These are phyloP conservation scores for Listrodromus nycthemerus DNA, from an alignment of 2,888 invertebrate genomes.

Conservation along the genomic window DNA sequence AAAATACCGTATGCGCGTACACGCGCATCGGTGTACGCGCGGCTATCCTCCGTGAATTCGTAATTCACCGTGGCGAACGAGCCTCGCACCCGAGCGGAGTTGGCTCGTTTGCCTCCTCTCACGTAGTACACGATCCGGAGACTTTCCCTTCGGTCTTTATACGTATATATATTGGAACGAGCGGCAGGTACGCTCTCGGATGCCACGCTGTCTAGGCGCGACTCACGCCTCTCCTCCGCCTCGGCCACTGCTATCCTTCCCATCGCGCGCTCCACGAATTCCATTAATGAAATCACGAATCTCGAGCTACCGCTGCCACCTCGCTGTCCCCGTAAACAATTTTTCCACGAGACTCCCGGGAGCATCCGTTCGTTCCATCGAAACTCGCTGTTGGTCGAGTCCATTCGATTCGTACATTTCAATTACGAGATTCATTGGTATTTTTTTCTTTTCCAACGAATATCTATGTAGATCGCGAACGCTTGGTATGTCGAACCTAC, in stretches of 20 bases:
- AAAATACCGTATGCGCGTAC: constrained; percentile 61
- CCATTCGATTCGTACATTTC: too few species aligned
- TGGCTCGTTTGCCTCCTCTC: constrained; percentile 62
- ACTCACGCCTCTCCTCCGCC: constrained; percentile 30
- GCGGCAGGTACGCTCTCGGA: constrained; percentile 54
- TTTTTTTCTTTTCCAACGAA: neutral
- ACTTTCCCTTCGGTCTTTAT: constrained; percentile 74
- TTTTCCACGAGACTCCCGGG: constrained; percentile 1
- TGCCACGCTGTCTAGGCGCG: constrained; percentile 78
- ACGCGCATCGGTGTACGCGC: constrained; percentile 46
- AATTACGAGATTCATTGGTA: too few species aligned
- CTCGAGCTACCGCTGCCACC: neutral
- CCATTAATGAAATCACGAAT: neutral
- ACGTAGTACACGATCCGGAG: constrained; percentile 37
- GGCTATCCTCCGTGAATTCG: constrained; percentile 50
- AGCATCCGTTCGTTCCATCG: too few species aligned
- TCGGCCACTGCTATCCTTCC: neutral
- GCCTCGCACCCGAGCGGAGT: constrained; percentile 32
- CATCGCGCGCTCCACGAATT: constrained; percentile 28
- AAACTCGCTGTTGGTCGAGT: too few species aligned
- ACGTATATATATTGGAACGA: constrained; percentile 65
- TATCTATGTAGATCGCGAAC: neutral
- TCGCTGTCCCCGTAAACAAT: neutral
- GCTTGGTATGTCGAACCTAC: constrained; percentile 13
- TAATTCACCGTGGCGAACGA: constrained; percentile 54